phyloP scores from a whole-genome alignment of 2,888 invertebrate species.

The Brachypterus glaber region DNA sequence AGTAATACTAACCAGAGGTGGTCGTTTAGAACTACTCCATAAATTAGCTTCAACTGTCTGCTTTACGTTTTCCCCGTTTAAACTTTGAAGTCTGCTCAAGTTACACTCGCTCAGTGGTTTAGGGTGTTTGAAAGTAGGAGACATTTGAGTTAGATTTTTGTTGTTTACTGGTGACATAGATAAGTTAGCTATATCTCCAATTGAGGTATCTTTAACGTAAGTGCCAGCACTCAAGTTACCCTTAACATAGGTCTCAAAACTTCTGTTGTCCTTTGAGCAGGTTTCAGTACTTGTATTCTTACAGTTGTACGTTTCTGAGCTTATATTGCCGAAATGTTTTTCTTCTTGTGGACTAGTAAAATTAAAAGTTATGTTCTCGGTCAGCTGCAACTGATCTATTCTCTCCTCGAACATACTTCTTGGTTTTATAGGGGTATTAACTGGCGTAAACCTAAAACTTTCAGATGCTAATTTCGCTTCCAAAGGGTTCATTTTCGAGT shows the following conservation, averaged over 20 bases:
- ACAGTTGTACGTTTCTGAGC: too few relatives aligned
- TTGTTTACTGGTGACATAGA: background rate
- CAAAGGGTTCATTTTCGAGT: too few relatives aligned
- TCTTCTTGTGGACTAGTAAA: too few relatives aligned
- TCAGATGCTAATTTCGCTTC: too few relatives aligned
- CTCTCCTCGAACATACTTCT: too few relatives aligned
- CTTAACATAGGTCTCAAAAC: constrained; percentile 47
- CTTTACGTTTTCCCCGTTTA: constrained; percentile 21
- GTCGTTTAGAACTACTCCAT: constrained; percentile 33
- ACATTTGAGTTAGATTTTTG: background rate
- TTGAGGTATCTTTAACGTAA: constrained; percentile 24
- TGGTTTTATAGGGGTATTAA: too few relatives aligned
- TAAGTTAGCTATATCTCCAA: constrained; percentile 2
- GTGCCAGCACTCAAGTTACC: constrained; percentile 32
- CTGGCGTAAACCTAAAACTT: too few relatives aligned
- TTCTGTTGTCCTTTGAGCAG: constrained; percentile 31
- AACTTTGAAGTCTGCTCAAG: constrained; percentile 22
- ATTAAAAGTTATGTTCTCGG: too few relatives aligned
- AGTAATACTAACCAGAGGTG: constrained; percentile 43
- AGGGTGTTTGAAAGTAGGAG: background rate
- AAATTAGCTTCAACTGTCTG: constrained; percentile 35
- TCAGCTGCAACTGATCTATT: too few relatives aligned
- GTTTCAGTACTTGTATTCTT: constrained; percentile 4
- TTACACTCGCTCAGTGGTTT: constrained; percentile 17
- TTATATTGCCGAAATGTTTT: constrained; percentile 10